Conservation (phyloP, 2,113 vertebrate genomes). For the Ramphastos sulfuratus region DNA sequence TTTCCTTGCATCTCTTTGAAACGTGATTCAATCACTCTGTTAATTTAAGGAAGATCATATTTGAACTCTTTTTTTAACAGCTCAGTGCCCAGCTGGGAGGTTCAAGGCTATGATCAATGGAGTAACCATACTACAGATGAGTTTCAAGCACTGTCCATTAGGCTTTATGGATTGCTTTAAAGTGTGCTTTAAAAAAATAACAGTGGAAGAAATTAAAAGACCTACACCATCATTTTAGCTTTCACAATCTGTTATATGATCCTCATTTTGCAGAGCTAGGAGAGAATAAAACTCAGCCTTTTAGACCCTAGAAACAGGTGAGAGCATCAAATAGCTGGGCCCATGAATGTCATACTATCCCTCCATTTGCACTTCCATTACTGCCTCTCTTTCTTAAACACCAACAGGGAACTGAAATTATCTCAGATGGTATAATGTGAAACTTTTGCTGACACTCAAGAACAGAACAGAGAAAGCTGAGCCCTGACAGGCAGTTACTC, state of each 20-base stretch:
- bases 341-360: background rate
- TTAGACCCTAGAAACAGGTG: background rate
- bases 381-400: background rate
- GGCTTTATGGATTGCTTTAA: slow-evolving; percentile 29
- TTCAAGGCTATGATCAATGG: background rate
- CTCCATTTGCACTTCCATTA: background rate
- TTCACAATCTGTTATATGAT: background rate
- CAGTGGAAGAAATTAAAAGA: slow-evolving; percentile 25
- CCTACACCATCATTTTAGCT: background rate
- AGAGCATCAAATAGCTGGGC: background rate
- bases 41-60: slow-evolving; percentile 2
- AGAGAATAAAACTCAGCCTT: slow-evolving; percentile 22
- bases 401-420: background rate
- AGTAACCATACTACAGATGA: background rate
- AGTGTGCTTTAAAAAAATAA: background rate
- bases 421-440: background rate
- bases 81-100: background rate
- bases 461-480: background rate
- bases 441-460: background rate
- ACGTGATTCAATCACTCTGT: background rate
- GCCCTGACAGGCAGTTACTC: background rate
- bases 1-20: background rate
- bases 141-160: background rate
- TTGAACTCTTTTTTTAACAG: background rate
- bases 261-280: background rate